Percentiles rank a stretch among this genome's conserved stretches.
Conservation (phyloP, 1,140 invertebrate species). For the Contarinia nasturtii region DNA sequence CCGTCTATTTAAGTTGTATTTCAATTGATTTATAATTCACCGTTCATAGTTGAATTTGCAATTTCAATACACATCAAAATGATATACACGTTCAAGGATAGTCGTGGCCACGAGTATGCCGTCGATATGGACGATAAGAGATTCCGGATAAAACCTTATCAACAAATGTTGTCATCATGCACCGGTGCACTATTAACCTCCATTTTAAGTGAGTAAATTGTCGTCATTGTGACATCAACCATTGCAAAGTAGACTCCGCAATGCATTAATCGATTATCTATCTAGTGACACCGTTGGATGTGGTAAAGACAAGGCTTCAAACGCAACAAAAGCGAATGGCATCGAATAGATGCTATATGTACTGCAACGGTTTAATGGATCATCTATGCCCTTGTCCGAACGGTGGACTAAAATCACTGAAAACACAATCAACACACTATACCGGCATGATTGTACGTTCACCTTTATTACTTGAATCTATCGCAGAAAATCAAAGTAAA, state of each 20-base stretch:
- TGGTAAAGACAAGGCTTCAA: conserved; percentile 94
- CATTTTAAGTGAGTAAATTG: conserved; percentile 49
- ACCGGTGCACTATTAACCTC: conserved; percentile 78
- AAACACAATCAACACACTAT: conserved; percentile 54
- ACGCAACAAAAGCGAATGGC: conserved; percentile 69
- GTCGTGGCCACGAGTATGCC: not conserved
- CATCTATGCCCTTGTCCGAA: conserved; percentile 81
- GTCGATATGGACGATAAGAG: conserved; percentile 38
- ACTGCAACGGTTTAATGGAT: conserved; percentile 99
- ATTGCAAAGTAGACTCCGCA: not conserved
- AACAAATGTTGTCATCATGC: conserved; percentile 80
- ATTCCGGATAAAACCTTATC: conserved; percentile 59
- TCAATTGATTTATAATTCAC: too few species aligned
- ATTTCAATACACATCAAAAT: conserved; percentile 1
- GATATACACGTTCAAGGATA: conserved; percentile 1
- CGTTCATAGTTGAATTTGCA: too few species aligned
- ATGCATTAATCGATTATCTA: not conserved
- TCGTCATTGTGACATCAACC: not conserved
- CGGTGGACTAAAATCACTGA: conserved; percentile 25
- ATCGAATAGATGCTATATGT: conserved; percentile 83
- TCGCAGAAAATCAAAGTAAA: not conserved
- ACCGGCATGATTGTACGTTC: conserved; percentile 72
- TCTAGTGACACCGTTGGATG: conserved; percentile 91
- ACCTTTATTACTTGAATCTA: not conserved
- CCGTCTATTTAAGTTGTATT: too few species aligned